Evolutionary conservation across 2,888 invertebrate genomes (phyloP), one percentile per base, ranked within the genome.

Genomic region (Lochmaea capreae): DNA sequence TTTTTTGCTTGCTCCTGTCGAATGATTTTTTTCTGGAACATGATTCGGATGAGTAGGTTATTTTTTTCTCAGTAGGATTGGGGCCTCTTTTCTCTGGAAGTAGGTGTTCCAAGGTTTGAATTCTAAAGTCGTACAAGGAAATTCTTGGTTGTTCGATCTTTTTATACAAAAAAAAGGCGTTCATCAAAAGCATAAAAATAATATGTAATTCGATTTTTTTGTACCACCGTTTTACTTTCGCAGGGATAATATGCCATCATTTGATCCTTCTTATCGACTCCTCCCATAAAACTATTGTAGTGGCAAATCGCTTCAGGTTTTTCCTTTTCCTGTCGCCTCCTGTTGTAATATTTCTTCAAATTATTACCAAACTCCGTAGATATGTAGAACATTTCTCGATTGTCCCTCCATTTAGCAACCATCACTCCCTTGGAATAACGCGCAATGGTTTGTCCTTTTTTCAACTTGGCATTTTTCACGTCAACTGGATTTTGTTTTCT

Each of bases 351-450:
- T 46, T 74, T 63, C 43, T 57, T 72, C 65, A 81, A 72, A 43
- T 72, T 68, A 73, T 77, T 75, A 67, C 65, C 62, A 79, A 74
- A 72, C 75, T 84, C 74, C 33, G 81, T 79, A 42, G 80, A 79
- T 54, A 84, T 81, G 67, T 80, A 77, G 26, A 77, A 12, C 16
- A 84, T 82, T n/a, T 83, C 81, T 65, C 83, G 66, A 65, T 77
- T 79, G 58, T 84, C 83, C 71, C 72, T 80, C 83, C 84, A 84
- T 70, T 85, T 85, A 18, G 75, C 76, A 65, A 82, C 77, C 72
- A 77, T 76, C 42, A 82, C 76, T 22, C 79, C 79, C 26, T 78
- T 71, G 39, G 67, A 69, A 72, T 80, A 81, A 4, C 67, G 72
- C 42, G 66, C 63, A 67, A 78, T 70, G 14, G 73, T 78, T 76